Conservation (phyloP, 2,888 invertebrate genomes). For the Andrena dorsata region DNA sequence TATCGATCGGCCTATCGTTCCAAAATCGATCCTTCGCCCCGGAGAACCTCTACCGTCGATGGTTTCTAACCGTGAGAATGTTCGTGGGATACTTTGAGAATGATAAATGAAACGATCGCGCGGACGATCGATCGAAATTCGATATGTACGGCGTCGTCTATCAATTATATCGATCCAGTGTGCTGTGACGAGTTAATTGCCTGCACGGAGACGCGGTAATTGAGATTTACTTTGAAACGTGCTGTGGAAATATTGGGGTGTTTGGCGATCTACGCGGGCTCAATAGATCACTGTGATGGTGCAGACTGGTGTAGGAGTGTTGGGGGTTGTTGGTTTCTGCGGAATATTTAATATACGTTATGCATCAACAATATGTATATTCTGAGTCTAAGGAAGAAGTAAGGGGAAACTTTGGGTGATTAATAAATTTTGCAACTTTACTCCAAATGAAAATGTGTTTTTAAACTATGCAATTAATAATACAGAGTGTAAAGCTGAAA, state of each 20-base stretch:
- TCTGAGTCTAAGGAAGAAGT: background rate
- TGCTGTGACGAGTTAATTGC: slow-evolving; percentile 27
- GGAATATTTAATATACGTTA: too few relatives aligned
- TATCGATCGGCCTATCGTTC: slow-evolving; percentile 44
- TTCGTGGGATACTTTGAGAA: background rate
- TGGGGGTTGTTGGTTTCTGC: too few relatives aligned
- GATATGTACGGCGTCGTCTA: slow-evolving; percentile 2
- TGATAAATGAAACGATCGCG: slow-evolving; percentile 43
- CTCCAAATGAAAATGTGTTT: too few relatives aligned
- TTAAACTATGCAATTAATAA: too few relatives aligned
- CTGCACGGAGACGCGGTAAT: background rate
- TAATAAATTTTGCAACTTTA: background rate
- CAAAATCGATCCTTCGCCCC: slow-evolving; percentile 26
- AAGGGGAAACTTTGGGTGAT: background rate
- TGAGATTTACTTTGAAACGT: slow-evolving; percentile 6
- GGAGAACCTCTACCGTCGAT: background rate
- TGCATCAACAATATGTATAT: background rate
- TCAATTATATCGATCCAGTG: slow-evolving; percentile 23
- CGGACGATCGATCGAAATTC: slow-evolving; percentile 33
- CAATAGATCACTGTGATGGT: too few relatives aligned
- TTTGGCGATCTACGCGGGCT: background rate
- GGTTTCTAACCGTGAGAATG: slow-evolving; percentile 13
- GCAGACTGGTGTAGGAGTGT: too few relatives aligned
- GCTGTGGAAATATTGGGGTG: background rate
- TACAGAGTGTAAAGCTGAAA: too few relatives aligned